Conservation (phyloP, 2,888 invertebrate genomes). For the Cybosia mesomella region DNA sequence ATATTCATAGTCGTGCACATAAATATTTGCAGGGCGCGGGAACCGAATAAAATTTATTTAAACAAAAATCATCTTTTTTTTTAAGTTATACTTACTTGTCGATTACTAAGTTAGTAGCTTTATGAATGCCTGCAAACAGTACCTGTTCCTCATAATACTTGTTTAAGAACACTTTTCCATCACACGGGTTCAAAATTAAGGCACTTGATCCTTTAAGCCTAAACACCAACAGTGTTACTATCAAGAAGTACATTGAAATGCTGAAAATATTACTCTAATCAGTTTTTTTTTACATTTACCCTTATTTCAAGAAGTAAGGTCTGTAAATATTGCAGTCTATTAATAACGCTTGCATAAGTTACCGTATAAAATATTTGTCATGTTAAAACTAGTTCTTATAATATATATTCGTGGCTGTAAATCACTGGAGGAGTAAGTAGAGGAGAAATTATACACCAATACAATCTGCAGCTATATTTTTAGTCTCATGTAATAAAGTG, state of each 20-base stretch:
- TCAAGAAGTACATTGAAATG: neutral
- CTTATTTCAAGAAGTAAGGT: neutral
- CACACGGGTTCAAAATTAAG: constrained; percentile 9
- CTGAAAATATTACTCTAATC: neutral
- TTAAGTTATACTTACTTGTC: constrained; percentile 17
- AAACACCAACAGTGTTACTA: neutral
- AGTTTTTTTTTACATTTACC: neutral
- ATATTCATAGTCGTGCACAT: too few species aligned
- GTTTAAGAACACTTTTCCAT: constrained; percentile 16
- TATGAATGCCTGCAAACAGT: constrained; percentile 14
- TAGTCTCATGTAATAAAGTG: too few species aligned
- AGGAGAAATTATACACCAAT: too few species aligned
- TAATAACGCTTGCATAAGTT: too few species aligned
- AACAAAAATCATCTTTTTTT: too few species aligned
- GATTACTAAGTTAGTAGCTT: constrained; percentile 13
- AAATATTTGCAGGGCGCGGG: too few species aligned
- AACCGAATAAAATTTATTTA: too few species aligned
- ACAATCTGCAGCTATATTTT: too few species aligned
- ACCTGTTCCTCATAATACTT: constrained; percentile 15
- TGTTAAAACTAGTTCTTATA: too few species aligned
- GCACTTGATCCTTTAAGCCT: neutral
- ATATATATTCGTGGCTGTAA: too few species aligned
- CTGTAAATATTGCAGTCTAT: neutral
- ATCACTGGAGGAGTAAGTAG: too few species aligned
- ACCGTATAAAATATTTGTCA: too few species aligned